Evolutionary conservation across 2,113 vertebrate species (phyloP).

Genomic region (Irena cyanogastra): DNA sequence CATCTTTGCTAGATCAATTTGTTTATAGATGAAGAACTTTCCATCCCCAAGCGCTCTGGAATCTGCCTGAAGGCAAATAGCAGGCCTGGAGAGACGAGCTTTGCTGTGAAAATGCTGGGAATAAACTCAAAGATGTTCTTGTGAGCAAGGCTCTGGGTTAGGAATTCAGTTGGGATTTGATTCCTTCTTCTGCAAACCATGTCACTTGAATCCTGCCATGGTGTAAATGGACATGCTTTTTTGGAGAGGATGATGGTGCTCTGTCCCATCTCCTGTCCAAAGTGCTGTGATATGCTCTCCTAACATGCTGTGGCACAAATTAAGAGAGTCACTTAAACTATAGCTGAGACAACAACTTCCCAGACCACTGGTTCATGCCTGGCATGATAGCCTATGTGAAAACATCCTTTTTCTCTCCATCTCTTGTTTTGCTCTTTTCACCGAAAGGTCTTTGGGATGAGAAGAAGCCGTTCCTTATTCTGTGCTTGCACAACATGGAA

Average conservation of each 20-base stretch:
- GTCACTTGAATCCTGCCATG: background rate
- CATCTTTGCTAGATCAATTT: conserved; percentile 20
- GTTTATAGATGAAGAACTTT: conserved; percentile 5
- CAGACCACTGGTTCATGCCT: background rate
- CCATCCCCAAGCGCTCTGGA: background rate
- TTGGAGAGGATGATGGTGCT: background rate
- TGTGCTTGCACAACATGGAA: background rate
- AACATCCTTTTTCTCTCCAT: background rate
- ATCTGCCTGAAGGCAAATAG: conserved; percentile 6
- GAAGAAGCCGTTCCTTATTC: background rate
- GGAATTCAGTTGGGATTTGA: background rate
- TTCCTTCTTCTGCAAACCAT: background rate
- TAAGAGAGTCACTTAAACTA: background rate
- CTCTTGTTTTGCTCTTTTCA: background rate
- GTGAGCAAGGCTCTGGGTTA: background rate
- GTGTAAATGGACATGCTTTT: background rate
- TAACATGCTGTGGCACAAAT: background rate
- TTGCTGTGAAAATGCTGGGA: background rate
- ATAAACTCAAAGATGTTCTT: background rate
- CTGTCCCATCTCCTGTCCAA: background rate
- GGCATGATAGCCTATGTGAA: background rate
- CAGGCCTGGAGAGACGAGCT: background rate
- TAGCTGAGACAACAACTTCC: background rate
- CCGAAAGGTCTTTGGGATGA: background rate
- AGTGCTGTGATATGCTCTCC: rapidly evolving